These are phyloP conservation scores for Isurus oxyrinchus DNA, from an alignment of 2,113 vertebrate species.

Conservation along the genomic window DNA sequence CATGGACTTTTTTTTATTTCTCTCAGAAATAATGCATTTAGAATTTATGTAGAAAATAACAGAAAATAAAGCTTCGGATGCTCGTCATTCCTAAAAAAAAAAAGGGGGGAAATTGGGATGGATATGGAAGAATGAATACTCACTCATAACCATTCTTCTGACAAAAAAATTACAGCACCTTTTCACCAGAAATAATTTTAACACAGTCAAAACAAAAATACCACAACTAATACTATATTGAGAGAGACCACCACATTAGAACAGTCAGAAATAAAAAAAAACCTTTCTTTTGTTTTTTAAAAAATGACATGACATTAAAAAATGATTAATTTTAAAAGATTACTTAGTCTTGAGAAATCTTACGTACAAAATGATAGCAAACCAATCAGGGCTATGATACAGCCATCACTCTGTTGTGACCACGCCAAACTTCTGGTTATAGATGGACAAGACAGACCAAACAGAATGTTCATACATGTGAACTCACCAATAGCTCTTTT, in stretches of 20 bases:
- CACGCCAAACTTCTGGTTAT: slow-evolving; percentile 38
- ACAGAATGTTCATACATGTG: slow-evolving; percentile 35
- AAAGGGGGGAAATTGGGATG: slow-evolving; percentile 65
- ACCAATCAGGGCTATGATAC: slow-evolving; percentile 36
- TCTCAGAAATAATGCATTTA: slow-evolving; percentile 56
- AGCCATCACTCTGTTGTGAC: slow-evolving; percentile 36
- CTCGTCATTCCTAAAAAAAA: slow-evolving; percentile 44
- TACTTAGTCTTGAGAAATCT: slow-evolving; percentile 36
- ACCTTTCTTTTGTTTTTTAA: neutral
- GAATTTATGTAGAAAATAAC: slow-evolving; percentile 62
- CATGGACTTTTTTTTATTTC: slow-evolving; percentile 55
- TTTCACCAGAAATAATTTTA: slow-evolving; percentile 75
- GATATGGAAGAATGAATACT: slow-evolving; percentile 86
- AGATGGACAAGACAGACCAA: slow-evolving; percentile 37
- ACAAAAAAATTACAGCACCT: slow-evolving; percentile 83
- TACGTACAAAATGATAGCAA: slow-evolving; percentile 35
- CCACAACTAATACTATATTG: slow-evolving; percentile 22
- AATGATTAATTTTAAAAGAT: neutral
- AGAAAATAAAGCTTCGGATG: slow-evolving; percentile 60
- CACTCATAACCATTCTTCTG: slow-evolving; percentile 78
- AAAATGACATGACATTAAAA: slow-evolving; percentile 27
- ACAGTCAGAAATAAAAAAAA: neutral
- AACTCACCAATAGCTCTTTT: slow-evolving; percentile 35
- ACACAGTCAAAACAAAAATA: slow-evolving; percentile 35
- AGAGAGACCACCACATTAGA: slow-evolving; percentile 34